A percentile compares a stretch with the other conserved stretches of the same genome.
Evolutionary conservation across 2,797 vertebrate genomes (phyloP).

Genomic region (Odontamblyopus rebecca): DNA sequence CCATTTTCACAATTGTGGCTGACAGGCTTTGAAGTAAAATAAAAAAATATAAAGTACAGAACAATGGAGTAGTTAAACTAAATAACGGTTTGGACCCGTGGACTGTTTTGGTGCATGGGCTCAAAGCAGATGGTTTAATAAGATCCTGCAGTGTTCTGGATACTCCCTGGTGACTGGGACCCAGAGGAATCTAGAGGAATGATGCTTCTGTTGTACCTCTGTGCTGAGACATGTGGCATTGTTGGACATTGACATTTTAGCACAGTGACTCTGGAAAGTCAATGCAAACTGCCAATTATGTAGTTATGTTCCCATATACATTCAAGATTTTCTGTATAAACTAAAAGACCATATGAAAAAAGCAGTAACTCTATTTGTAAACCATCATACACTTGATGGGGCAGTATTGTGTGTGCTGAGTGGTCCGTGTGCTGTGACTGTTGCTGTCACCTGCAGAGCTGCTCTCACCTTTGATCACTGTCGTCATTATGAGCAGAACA

Average conservation of each 20-base stretch:
- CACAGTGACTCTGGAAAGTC: no score
- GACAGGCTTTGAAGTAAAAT: neutral
- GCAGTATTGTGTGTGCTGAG: no score
- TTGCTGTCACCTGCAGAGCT: neutral
- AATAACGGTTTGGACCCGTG: neutral
- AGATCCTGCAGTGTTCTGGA: neutral
- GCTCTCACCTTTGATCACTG: conserved; percentile 2
- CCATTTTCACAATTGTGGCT: conserved; percentile 3
- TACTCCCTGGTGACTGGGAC: neutral
- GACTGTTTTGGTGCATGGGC: neutral
- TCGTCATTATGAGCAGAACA: neutral
- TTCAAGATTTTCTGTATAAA: neutral
- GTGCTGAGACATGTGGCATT: neutral
- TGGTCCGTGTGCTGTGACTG: no score
- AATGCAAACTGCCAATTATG: no score
- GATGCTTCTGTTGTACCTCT: neutral
- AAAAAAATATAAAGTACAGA: neutral
- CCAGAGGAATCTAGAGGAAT: neutral
- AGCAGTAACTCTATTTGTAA: no score
- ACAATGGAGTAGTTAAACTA: neutral
- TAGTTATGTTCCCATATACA: no score
- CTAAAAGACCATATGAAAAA: neutral
- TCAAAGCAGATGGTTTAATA: neutral
- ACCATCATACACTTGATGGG: no score
- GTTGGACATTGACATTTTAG: neutral